Conservation (phyloP, 2,888 invertebrate species). For the Drosophila picticornis region DNA sequence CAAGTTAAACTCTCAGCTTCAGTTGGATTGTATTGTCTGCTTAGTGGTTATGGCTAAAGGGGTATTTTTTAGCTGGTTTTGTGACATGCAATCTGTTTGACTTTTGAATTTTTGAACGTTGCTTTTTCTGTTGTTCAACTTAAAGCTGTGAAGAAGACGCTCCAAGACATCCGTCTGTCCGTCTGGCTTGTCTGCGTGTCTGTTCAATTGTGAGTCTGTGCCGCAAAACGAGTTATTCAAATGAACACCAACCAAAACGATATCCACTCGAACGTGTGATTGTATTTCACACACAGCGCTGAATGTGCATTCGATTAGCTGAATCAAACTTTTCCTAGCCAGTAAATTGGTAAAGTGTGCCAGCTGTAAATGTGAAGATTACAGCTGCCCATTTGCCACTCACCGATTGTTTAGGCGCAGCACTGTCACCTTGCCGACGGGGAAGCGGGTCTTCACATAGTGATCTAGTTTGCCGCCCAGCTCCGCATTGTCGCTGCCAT, state of each 20-base stretch:
- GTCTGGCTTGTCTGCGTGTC: not conserved
- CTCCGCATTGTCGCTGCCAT: slow-evolving; percentile 92
- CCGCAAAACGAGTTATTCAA: slow-evolving; percentile 79
- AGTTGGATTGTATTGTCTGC: not conserved
- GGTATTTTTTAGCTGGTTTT: slow-evolving; percentile 38
- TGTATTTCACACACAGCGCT: slow-evolving; percentile 44
- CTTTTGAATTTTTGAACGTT: slow-evolving; percentile 58
- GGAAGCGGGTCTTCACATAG: slow-evolving; percentile 91
- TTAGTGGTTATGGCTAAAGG: not conserved
- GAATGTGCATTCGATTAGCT: slow-evolving; percentile 69
- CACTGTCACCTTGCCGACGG: slow-evolving; percentile 89
- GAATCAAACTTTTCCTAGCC: slow-evolving; percentile 61
- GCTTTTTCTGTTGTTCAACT: slow-evolving; percentile 45
- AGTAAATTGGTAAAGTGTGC: slow-evolving; percentile 32
- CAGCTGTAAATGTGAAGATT: slow-evolving; percentile 10
- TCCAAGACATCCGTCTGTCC: slow-evolving; percentile 22
- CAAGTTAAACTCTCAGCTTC: not conserved
- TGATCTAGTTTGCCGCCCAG: slow-evolving; percentile 91
- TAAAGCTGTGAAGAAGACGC: slow-evolving; percentile 66
- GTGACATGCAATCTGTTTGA: slow-evolving; percentile 5
- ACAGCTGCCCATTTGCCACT: slow-evolving; percentile 43
- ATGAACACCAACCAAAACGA: slow-evolving; percentile 53
- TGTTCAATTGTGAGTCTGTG: slow-evolving; percentile 54
- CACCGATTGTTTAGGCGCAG: slow-evolving; percentile 90
- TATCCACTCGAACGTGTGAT: slow-evolving; percentile 44